Evolutionary conservation across 37 sponge, comb jelly and placozoan genomes (phyloP), one percentile per base, ranked within the genome.

Genomic region (Axinella damicornis): DNA sequence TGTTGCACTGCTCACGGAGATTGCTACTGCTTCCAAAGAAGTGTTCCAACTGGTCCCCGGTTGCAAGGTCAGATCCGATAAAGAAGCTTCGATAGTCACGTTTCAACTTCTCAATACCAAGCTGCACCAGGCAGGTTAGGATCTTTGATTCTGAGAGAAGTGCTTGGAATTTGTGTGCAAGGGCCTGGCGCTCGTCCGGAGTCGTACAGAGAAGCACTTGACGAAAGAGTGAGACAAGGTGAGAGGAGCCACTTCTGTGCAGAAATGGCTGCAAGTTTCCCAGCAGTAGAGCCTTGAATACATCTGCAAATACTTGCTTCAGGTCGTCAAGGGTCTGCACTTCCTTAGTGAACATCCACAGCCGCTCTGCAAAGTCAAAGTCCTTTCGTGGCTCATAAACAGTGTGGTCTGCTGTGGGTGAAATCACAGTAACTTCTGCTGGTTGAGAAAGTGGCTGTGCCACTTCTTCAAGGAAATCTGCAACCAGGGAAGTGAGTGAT

Each of bases 321-420:
- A 91, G 77, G 33, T 91, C 91, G 20, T 56, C 76, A 18, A 74
- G 18, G 31, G 82, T 80, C n/a, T 56, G 32, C 15, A 70, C 76
- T 63, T 80, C 71, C 32, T 76, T 66, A 17, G 58, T 30, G 61
- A 91, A 91, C 77, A 81, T 39, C 91, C 91, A 91, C 65, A 91
- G 63, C 28, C 60, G 80, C 52, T 81, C 91, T 15, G 69, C 37
- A 81, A 91, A 91, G 32, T 91, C 91, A 0, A 91, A 39, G 39
- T 91, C 76, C 30, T 59, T 53, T 15, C 91, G 31, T 16, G 77
- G 37, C 35, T 81, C 81, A 28, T 52, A 91, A 0, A 69, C 25
- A 14, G 53, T 60, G 33, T 64, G n/a, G 2, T 24, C 64, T 17
- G 69, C 30, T 0, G 80, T 61, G n/a, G 90, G 90, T 46, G 90